A percentile compares a stretch with the other conserved stretches of the same genome.
Conservation (phyloP, 1,140 invertebrate species). For the Panonychus citri region DNA sequence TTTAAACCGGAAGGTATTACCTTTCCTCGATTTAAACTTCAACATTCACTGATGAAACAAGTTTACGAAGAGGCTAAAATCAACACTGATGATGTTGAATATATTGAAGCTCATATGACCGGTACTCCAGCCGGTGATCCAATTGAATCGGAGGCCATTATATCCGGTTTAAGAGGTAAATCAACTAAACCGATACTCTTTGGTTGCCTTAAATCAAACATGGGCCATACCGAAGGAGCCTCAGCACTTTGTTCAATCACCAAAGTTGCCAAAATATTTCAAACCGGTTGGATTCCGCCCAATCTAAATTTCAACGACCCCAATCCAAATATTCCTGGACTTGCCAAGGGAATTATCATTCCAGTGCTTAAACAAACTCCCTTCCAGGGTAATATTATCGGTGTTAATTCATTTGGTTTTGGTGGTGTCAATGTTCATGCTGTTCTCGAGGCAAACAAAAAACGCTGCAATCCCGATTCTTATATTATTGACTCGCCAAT, state of each 20-base stretch:
- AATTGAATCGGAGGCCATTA: slow-evolving; percentile 61
- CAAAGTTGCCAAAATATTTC: slow-evolving; percentile 28
- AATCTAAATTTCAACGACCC: slow-evolving; percentile 31
- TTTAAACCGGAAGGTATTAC: slow-evolving; percentile 45
- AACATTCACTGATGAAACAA: slow-evolving; percentile 56
- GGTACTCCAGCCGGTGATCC: slow-evolving; percentile 77
- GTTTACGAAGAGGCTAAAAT: slow-evolving; percentile 56
- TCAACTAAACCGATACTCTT: slow-evolving; percentile 54
- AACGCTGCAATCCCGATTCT: neutral
- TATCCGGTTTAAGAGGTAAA: slow-evolving; percentile 5
- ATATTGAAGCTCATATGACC: slow-evolving; percentile 88
- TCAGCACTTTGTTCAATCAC: slow-evolving; percentile 44
- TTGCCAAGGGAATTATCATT: slow-evolving; percentile 51
- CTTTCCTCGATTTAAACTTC: slow-evolving; percentile 50
- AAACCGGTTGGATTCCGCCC: slow-evolving; percentile 26
- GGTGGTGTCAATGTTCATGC: slow-evolving; percentile 88
- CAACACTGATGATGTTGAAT: slow-evolving; percentile 50
- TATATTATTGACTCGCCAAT: slow-evolving; percentile 26
- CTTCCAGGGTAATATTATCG: slow-evolving; percentile 60
- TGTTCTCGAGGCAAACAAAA: slow-evolving; percentile 38
- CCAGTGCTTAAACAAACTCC: slow-evolving; percentile 21
- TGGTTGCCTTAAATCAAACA: slow-evolving; percentile 90
- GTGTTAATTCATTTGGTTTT: slow-evolving; percentile 87
- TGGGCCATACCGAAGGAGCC: slow-evolving; percentile 87
- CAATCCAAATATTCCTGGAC: slow-evolving; percentile 28